Evolutionary conservation across 92 coral and sea anemone species (phyloP).

Genomic region (Virgularia gustaviana): DNA sequence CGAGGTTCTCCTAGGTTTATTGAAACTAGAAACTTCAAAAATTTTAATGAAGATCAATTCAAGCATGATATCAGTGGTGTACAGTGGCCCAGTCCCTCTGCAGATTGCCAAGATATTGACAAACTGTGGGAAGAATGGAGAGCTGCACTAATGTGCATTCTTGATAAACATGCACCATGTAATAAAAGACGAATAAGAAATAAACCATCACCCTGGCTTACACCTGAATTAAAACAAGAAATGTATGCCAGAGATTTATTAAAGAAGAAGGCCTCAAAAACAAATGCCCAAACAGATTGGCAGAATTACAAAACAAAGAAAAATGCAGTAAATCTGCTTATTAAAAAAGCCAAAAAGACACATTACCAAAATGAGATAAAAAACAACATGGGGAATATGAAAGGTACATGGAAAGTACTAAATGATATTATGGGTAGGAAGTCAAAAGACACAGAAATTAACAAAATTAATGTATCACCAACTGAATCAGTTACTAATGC

Average conservation of each 20-base stretch:
- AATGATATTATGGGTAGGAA: constrained; percentile 35
- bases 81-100: constrained; percentile 8
- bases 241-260: constrained; percentile 17
- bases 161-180: constrained; percentile 37
- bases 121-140: not conserved
- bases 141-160: not conserved
- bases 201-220: constrained; percentile 26
- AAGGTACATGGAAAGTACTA: constrained; percentile 41
- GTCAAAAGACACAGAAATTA: constrained; percentile 27
- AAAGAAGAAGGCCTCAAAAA: constrained; percentile 19
- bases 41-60: constrained; percentile 28
- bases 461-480: not conserved
- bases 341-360: constrained; percentile 12
- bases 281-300: constrained; percentile 18
- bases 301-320: not conserved
- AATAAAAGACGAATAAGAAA: constrained; percentile 3
- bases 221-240: constrained; percentile 5
- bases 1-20: constrained; percentile 51
- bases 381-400: constrained; percentile 12
- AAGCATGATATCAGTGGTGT: constrained; percentile 6
- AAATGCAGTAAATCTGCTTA: not conserved
- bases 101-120: not conserved
- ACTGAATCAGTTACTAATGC: constrained; percentile 20
- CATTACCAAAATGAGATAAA: constrained; percentile 20
- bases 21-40: constrained; percentile 35